These are phyloP conservation scores for Neoaliturus tenellus DNA, from an alignment of 2,888 invertebrate species.

Conservation along the genomic window DNA sequence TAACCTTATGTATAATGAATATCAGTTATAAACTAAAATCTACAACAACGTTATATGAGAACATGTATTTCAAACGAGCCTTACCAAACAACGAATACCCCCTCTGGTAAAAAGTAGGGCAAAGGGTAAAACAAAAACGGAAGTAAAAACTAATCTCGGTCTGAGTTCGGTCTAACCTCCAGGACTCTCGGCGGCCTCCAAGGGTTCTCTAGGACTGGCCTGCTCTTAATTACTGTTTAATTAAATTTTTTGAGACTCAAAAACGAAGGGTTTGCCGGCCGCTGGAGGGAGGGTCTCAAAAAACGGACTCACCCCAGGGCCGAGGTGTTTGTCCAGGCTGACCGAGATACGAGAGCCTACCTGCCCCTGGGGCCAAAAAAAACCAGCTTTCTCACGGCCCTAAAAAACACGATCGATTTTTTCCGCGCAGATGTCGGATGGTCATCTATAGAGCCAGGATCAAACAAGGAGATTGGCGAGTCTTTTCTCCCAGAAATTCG, in stretches of 20 bases:
- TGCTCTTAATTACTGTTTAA: conserved; percentile 46
- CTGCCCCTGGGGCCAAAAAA: conserved; percentile 37
- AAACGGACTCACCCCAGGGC: conserved; percentile 23
- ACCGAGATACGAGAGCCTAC: conserved; percentile 33
- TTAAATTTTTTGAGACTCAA: conserved; percentile 35
- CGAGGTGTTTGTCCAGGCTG: conserved; percentile 48
- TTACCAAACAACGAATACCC: background rate
- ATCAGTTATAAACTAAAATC: too few relatives aligned
- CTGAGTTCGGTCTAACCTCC: background rate
- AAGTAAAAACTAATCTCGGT: conserved; percentile 45
- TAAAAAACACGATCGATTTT: conserved; percentile 54
- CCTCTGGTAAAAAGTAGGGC: background rate
- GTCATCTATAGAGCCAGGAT: conserved; percentile 33
- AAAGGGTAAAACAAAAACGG: conserved; percentile 29
- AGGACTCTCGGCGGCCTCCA: background rate
- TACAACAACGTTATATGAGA: conserved; percentile 13
- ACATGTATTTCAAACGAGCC: background rate
- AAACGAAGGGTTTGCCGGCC: conserved; percentile 41
- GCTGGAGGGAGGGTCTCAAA: background rate
- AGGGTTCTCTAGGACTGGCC: background rate
- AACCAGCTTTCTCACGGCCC: conserved; percentile 53
- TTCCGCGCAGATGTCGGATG: conserved; percentile 51
- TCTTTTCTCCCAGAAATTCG: conserved; percentile 36
- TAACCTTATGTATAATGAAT: too few relatives aligned
- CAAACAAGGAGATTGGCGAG: conserved; percentile 10